Conservation (phyloP, 2,888 invertebrate species). For the Apoda limacodes region DNA sequence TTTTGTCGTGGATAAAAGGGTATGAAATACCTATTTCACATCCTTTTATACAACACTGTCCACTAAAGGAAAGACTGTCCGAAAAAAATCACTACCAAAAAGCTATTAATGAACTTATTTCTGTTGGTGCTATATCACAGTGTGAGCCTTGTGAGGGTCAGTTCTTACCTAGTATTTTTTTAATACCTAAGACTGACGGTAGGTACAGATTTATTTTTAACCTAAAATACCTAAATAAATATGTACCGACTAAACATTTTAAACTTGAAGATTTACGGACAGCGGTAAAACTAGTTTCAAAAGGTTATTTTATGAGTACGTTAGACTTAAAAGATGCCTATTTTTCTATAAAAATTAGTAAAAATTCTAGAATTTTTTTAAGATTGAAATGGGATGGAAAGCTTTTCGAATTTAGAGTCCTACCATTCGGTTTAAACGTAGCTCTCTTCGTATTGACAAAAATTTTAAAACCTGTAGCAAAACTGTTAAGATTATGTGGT, state of each 20-base stretch:
- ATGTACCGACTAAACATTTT: conserved; percentile 10
- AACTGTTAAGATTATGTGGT: conserved; percentile 3
- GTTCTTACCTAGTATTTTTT: conserved; percentile 2
- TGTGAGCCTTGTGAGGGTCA: too few species aligned
- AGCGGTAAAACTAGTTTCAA: conserved; percentile 6
- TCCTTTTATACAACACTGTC: too few species aligned
- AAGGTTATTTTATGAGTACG: conserved; percentile 6
- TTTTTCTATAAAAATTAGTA: conserved; percentile 7
- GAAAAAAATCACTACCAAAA: too few species aligned
- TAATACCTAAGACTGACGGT: conserved; percentile 6
- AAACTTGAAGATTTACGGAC: conserved; percentile 13
- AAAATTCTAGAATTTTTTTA: conserved; percentile 4
- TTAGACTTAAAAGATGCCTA: conserved; percentile 12
- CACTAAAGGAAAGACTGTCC: too few species aligned
- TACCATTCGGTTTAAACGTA: conserved; percentile 7
- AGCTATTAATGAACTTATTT: too few species aligned
- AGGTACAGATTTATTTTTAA: conserved; percentile 13
- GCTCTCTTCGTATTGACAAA: conserved; percentile 5
- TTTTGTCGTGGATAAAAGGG: conserved; percentile 15
- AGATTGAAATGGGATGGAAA: conserved; percentile 2
- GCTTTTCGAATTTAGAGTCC: conserved; percentile 11
- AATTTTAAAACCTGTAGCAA: conserved; percentile 5
- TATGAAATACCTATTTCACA: too few species aligned
- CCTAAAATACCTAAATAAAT: conserved; percentile 11
- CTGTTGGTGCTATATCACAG: too few species aligned